Base-by-base conservation (phyloP, 2,888 invertebrate species). In the Halictus ligatus region DNA sequence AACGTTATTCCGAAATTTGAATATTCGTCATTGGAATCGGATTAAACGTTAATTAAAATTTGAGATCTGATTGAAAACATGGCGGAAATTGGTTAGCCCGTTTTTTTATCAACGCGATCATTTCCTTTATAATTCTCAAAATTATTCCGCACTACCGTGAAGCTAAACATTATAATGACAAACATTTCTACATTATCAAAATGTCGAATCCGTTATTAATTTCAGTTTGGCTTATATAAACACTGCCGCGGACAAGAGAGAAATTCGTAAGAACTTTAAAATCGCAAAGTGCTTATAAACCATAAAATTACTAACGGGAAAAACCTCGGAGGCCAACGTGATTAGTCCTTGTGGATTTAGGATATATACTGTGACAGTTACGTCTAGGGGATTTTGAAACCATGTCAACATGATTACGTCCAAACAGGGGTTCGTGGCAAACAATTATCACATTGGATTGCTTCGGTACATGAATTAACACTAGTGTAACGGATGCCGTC, bases 311-410 rank as follows among this genome's bases (percentile, higher is more conserved):
- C 72, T 78, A 75, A 78, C 54, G 15, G 15, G 35, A 48, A 48
- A 80, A 86, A 80, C 75, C 80, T 29, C 43, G 13, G 60, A 78
- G 75, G 86, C 73, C 76, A 81, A 84, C 75, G 81, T 80, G 78
- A 86, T 84, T 81, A 86, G 75, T 80, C 77, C 54, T 64, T 78
- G 50, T 67, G 83, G 79, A 84, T 85, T 85, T 81, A 60, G 43
- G 75, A 71, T 85, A 86, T 48, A 80, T 60, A 54, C 67, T 71
- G 78, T 78, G 78, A 54, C 75, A 78, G 60, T 60, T 64, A 25
- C 72, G 76, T 71, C 43, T 77, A 13, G 64, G 58, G 71, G 76
- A 86, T 86, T 78, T 72, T 18, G 71, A 86, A 74, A 86, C 80
- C 78, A 50, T 78, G 25, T 60, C 60, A 78, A 78, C 75, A 80